These are phyloP conservation scores for Cheracebus regulus DNA, from an alignment of 2,797 vertebrate genomes.

Conservation along the genomic window DNA sequence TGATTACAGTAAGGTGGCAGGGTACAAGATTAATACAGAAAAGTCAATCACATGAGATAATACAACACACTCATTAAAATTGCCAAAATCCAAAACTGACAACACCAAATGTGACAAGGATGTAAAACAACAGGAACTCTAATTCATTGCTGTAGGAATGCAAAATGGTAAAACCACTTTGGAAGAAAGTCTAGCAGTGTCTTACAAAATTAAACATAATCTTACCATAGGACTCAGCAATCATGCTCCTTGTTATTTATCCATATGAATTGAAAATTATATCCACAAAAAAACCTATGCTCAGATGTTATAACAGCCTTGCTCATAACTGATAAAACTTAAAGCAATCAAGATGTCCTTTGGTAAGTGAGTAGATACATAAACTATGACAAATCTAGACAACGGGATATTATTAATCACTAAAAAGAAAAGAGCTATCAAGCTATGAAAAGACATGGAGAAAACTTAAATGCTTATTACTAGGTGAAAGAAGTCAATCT, in stretches of 20 bases:
- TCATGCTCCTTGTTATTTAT: neutral
- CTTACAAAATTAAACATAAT: neutral
- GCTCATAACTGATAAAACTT: neutral
- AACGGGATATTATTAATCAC: neutral
- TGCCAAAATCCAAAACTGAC: neutral
- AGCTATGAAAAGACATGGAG: neutral
- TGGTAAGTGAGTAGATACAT: neutral
- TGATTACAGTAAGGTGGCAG: neutral
- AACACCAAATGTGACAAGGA: neutral
- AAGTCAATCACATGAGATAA: neutral
- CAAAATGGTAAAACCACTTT: neutral
- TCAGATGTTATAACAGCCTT: neutral
- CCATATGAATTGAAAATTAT: neutral
- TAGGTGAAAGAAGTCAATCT: neutral
- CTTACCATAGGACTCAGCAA: neutral
- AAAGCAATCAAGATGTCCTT: neutral
- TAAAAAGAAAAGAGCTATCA: neutral
- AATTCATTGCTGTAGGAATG: neutral
- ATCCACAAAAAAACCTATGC: neutral
- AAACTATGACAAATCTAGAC: neutral
- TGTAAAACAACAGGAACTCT: neutral
- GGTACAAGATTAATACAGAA: neutral
- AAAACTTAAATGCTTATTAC: neutral
- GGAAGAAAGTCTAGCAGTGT: neutral
- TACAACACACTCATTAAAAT: neutral